Base-by-base conservation (phyloP, 2,888 invertebrate genomes). In the Vandiemenella viatica region DNA sequence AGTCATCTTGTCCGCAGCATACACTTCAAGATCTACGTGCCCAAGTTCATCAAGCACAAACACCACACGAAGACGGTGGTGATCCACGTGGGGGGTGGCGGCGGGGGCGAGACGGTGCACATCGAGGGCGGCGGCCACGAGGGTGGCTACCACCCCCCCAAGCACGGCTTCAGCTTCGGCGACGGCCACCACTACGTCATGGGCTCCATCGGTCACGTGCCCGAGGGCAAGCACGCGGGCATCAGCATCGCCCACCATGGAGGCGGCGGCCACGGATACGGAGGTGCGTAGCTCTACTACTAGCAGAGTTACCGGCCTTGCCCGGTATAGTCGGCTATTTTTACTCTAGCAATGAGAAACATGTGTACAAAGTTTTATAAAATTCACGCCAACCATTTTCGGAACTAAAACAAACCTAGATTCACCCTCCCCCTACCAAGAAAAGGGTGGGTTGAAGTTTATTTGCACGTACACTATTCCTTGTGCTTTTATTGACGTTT, bases 61-160 rank as follows among this genome's bases (percentile, higher is more conserved):
- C 68, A 71, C 52, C 77, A 77, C 58, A 77, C 75, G 6, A 75
- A 75, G 59, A 73, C 75, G 46, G 69, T 77, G 41, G 74, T 72
- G 13, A 68, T 76, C 43, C 76, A 76, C 55, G 71, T 74, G 50
- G 72, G 64, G 23, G 46, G 43, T 1, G 56, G 59, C 7, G 47
- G 47, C 22, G 8, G 17, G 8, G 38, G 38, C 3, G 16, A 37
- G 20, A 13, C 42, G 7, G 42, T 18, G 21, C 18, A 19, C 37
- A 56, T 56, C 41, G 60, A 44, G 51, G 57, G 53, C 37, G 17
- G 23, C 3, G 32, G 38, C 10, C 45, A 45, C 26, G 45, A 32
- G 13, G 32, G 16, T 19, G 20, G 19, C 20, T 19, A 19, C 4
- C 20, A 18, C 7, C 18, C 18, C 20, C 63, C 65, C 45, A 61